These are phyloP conservation scores for Chiloscyllium plagiosum DNA, from an alignment of 2,113 vertebrate genomes.

Conservation along the genomic window DNA sequence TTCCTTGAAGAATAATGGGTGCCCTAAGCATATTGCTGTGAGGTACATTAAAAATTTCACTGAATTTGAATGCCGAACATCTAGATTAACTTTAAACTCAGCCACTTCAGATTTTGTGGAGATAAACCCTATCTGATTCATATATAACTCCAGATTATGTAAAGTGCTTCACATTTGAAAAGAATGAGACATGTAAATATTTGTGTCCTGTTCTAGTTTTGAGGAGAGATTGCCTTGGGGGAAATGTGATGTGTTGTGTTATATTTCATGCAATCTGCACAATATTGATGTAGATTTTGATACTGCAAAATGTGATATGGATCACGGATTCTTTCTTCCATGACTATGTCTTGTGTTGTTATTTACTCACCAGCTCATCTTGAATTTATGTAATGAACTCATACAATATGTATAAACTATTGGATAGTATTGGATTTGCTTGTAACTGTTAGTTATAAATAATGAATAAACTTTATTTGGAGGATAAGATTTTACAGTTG, in stretches of 20 bases:
- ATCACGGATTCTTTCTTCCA: constrained; percentile 11
- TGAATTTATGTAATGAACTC: constrained; percentile 36
- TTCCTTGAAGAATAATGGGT: not conserved
- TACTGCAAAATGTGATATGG: constrained; percentile 19
- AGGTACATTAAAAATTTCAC: not conserved
- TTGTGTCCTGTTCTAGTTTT: constrained; percentile 4
- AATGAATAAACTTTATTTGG: constrained; percentile 38
- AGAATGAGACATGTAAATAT: constrained; percentile 19
- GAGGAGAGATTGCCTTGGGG: constrained; percentile 29
- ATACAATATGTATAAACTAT: constrained; percentile 36
- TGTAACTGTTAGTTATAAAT: constrained; percentile 33
- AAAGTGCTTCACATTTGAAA: not conserved
- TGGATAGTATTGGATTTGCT: constrained; percentile 37
- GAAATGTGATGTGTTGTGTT: constrained; percentile 30
- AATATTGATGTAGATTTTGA: constrained; percentile 9
- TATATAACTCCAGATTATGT: not conserved
- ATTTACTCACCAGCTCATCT: constrained; percentile 28
- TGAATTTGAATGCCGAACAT: not conserved
- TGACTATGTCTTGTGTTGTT: constrained; percentile 28
- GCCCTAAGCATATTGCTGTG: not conserved
- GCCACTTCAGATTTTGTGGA: not conserved
- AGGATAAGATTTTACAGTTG: not conserved
- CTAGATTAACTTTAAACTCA: not conserved
- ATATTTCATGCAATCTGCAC: constrained; percentile 13
- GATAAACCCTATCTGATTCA: not conserved